Evolutionary conservation across 64 coral and sea anemone genomes (phyloP), one percentile per base, ranked within the genome.

Genomic region (Cladopsammia gracilis): DNA sequence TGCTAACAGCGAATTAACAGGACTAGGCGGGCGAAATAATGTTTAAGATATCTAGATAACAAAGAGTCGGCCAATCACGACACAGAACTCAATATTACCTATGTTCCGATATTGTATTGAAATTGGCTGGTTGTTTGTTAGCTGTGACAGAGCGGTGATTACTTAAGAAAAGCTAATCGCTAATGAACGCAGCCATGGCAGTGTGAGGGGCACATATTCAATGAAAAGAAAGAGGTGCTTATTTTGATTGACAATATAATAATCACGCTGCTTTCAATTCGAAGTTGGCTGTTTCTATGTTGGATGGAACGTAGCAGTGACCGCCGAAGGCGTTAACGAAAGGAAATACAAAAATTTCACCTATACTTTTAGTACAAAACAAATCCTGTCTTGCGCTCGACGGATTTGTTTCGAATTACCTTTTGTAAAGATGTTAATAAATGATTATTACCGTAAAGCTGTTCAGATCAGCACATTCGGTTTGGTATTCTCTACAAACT

Each of bases 61-160:
- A 78, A 75, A 58, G 22, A 7, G 43, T 22, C 15, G 75, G 7
- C 96, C 96, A 98, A 98, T 98, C 88, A 91, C 70, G 11, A 59
- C 11, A 13, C 25, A 76, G 62, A 34, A 73, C 72, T 87, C 82
- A 79, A 87, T 94, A 90, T 92, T 97, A 71, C 19, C 74, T 89
- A 98, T 90, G 89, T 83, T 50, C 65, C 46, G 88, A 94, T 98
- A 98, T 98, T 98, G 96, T 98, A 82, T 88, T 94, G 58, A 98
- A 94, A 98, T 91, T 91, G 89, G 16, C 25, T 71, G 81, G 77
- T 86, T 94, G 96, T 98, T 98, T 98, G 92, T 94, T 83, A 88
- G 82, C 15, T 46, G 70, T 91, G 81, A 91, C 76, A 87, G 72
- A 85, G 81, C 79, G 79, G 88, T 94, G 82, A 98, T 94, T 98